phyloP scores from a whole-genome alignment of 2,113 vertebrate genomes.

The Pituophis catenifer region DNA sequence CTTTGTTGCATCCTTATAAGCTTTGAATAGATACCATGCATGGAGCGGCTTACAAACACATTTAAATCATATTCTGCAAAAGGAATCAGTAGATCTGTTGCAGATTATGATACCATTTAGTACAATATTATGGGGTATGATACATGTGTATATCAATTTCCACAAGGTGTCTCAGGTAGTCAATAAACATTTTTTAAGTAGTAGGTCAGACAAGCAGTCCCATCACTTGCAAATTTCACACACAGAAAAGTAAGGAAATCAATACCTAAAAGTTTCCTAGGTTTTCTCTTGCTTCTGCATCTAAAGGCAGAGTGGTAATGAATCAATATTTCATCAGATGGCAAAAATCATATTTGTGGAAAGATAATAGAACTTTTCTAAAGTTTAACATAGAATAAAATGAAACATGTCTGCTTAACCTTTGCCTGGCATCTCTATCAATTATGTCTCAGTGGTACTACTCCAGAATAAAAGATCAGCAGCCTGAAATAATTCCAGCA shows the following conservation, averaged over 20 bases:
- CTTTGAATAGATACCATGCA: neutral
- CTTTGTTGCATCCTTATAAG: neutral
- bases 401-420: neutral
- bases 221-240: neutral
- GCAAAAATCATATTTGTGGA: neutral
- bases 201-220: neutral
- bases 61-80: neutral
- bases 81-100: neutral
- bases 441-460: neutral
- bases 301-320: neutral
- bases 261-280: neutral
- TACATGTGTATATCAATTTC: neutral
- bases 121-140: neutral
- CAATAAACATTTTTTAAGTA: neutral
- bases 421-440: neutral
- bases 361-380: neutral
- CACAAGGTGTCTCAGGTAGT: neutral
- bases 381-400: neutral
- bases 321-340: conserved; percentile 5
- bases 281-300: neutral
- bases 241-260: neutral
- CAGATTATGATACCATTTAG: neutral
- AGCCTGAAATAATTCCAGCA: neutral
- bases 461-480: neutral
- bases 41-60: neutral